Evolutionary conservation across 2,888 invertebrate genomes (phyloP), one percentile per base, ranked within the genome.

Genomic region (Caenorhabditis sp.): DNA sequence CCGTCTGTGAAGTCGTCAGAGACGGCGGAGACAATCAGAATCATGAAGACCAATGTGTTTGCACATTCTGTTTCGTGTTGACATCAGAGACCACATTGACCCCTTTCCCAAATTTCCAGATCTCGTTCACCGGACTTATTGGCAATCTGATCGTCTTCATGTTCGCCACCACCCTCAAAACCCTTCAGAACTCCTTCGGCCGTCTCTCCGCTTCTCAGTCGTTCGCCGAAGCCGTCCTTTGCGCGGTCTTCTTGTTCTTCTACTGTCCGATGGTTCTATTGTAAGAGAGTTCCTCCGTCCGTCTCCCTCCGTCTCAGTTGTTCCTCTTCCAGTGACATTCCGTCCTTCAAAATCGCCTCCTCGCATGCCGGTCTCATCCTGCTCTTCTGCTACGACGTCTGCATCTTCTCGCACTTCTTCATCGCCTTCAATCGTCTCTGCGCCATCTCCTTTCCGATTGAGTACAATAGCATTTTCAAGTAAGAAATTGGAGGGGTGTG

Each of bases 311-410:
- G 15, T 51, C 47, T 51, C 11, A n/a, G 18, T n/a, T 13, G 28
- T n/a, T 6, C 26, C 26, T 2, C 13, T 78, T 79, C 22, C 70
- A 84, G 84, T 11, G 78, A 81, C 35, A 70, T 84, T 18, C 18
- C 56, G 3, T 24, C 56, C 0, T 70, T 76, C 60, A 71, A 81
- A 67, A 22, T 15, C 2, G 72, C 56, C 11, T 82, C 78, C 9
- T 58, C 70, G 15, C 70, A 67, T 18, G 62, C 61, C 28, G 84
- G 84, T 6, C 70, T 82, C n/a, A 67, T 84, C 24, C 80, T 84
- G n/a, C 80, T 84, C 2, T 76, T 84, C 72, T 84, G 82, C 62
- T 84, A 84, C 61, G 84, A 84, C 44, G 76, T 84, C 51, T 84
- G 84, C 56, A 82, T 82, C 22, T 84, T 82, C 47, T 82, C 82